Evolutionary conservation across 2,113 vertebrate species (phyloP).

Genomic region (Callaeas wilsoni): DNA sequence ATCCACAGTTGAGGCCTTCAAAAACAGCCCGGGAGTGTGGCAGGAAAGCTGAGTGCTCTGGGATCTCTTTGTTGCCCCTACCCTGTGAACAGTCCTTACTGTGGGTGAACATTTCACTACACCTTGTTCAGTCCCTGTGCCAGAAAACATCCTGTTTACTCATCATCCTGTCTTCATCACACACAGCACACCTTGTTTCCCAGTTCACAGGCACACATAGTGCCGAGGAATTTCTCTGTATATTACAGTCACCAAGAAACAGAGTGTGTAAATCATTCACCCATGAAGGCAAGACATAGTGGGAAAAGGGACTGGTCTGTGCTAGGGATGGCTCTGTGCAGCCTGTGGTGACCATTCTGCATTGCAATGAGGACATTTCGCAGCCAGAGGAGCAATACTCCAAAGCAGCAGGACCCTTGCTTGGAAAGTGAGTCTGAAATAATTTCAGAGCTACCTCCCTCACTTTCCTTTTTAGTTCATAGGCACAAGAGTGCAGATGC

Average conservation of each 20-base stretch:
- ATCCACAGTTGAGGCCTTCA: background rate
- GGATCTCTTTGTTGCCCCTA: background rate
- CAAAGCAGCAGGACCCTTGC: background rate
- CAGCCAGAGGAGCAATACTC: background rate
- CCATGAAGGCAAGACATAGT: background rate
- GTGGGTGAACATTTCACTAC: accelerated
- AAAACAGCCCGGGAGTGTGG: background rate
- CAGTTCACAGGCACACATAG: background rate
- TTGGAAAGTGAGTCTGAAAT: background rate
- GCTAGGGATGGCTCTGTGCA: background rate
- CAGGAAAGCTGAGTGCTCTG: background rate
- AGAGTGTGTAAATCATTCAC: background rate
- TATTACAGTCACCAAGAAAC: background rate
- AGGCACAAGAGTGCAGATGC: background rate
- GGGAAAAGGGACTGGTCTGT: background rate
- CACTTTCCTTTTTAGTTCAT: background rate
- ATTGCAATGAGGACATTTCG: background rate
- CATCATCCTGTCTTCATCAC: background rate
- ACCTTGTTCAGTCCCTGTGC: background rate
- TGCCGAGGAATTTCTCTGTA: background rate
- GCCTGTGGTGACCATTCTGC: background rate
- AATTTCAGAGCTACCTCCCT: background rate
- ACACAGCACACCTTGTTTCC: accelerated
- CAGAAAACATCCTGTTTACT: background rate
- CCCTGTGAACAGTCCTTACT: background rate